Percentiles rank a stretch among this genome's conserved stretches.
Evolutionary conservation across 2,888 invertebrate genomes (phyloP).

Genomic region (Trichopoda pennipes): DNA sequence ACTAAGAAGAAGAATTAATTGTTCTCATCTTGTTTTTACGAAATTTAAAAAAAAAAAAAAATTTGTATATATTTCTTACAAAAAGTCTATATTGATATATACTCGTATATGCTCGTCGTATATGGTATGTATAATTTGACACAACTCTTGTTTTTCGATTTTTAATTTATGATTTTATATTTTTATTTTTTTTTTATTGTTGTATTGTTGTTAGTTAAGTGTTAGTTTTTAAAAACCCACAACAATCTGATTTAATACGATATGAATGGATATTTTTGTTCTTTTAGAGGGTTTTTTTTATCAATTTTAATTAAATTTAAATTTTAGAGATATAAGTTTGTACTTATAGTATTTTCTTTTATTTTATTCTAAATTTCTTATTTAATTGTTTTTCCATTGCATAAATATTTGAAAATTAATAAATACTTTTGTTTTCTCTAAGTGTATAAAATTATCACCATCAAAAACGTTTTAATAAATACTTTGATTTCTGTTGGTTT

Average conservation of each 20-base stretch:
- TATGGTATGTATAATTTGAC: slow-evolving; percentile 49
- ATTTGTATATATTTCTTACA: slow-evolving; percentile 62
- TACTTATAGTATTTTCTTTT: slow-evolving; percentile 61
- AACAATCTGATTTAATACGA: slow-evolving; percentile 14
- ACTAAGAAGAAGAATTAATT: slow-evolving; percentile 6
- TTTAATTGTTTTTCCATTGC: slow-evolving; percentile 19
- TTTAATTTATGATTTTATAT: slow-evolving; percentile 29
- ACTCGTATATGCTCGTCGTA: slow-evolving; percentile 7
- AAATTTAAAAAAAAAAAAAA: slow-evolving; percentile 27
- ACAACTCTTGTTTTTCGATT: slow-evolving; percentile 64
- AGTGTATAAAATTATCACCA: slow-evolving; percentile 67
- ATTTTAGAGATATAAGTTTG: slow-evolving; percentile 71
- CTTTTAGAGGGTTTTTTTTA: slow-evolving; percentile 27
- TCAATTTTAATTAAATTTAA: slow-evolving; percentile 28
- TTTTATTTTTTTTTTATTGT: background rate
- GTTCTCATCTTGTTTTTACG: background rate
- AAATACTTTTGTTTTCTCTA: slow-evolving; percentile 52
- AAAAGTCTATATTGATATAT: slow-evolving; percentile 59
- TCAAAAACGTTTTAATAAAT: slow-evolving; percentile 40
- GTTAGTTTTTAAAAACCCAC: slow-evolving; percentile 19
- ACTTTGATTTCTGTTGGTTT: slow-evolving; percentile 41
- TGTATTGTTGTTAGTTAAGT: no score
- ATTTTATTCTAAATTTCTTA: slow-evolving; percentile 44
- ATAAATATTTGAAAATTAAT: slow-evolving; percentile 4
- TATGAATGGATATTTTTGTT: slow-evolving; percentile 54